Conservation (phyloP, 2,888 invertebrate species). For the Lithophane leautieri region DNA sequence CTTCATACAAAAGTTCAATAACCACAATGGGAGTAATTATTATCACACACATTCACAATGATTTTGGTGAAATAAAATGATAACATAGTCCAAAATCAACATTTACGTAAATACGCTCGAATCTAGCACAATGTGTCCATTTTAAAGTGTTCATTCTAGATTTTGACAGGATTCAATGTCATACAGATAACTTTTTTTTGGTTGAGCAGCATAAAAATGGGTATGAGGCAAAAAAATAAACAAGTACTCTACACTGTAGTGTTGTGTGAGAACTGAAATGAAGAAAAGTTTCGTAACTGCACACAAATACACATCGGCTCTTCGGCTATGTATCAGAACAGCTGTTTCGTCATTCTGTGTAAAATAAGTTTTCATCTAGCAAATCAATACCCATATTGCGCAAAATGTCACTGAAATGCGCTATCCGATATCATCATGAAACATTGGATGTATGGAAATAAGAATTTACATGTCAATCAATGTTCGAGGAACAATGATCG, state of each 20-base stretch:
- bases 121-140: constrained; percentile 10
- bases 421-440: constrained; percentile 76
- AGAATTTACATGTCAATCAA: constrained; percentile 83
- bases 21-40: background rate
- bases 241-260: constrained; percentile 29
- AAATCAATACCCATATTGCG: constrained; percentile 90
- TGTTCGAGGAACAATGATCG: constrained; percentile 81
- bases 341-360: constrained; percentile 87
- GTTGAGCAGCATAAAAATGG: constrained; percentile 24
- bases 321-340: constrained; percentile 79
- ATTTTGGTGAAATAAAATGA: constrained; percentile 9
- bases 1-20: constrained; percentile 11
- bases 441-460: constrained; percentile 73
- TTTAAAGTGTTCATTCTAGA: constrained; percentile 27
- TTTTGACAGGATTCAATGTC: constrained; percentile 52
- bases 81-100: background rate
- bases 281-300: constrained; percentile 71
- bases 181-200: constrained; percentile 15
- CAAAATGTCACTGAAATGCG: constrained; percentile 89
- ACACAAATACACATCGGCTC: constrained; percentile 67
- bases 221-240: constrained; percentile 54
- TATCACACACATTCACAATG: background rate
- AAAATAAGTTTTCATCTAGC: constrained; percentile 85
- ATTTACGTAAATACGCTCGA: background rate
- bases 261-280: constrained; percentile 57